Base-by-base conservation (phyloP, 2,888 invertebrate genomes). In the Schizotus pectinicornis region DNA sequence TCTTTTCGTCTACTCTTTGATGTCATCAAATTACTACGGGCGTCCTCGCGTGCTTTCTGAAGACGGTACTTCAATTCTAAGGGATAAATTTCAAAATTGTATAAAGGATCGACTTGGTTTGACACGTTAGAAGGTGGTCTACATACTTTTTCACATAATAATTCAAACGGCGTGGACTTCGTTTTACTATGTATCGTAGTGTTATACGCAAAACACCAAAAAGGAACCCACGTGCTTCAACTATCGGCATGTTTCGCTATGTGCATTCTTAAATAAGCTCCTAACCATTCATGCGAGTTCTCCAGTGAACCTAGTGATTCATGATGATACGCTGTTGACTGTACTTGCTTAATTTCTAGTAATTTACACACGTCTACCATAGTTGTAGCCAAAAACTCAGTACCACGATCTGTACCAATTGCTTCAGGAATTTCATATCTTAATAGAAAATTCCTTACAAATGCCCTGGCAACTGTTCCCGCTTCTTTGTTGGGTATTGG, bases 381-480 rank as follows among this genome's bases (percentile, higher is more conserved):
- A 30, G 47, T 55, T 13, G 48, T 36, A 8, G 55, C 13, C 14
- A 64, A 31, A 45, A 64, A 64, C 54, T 66, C 58, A 5, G 60
- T 58, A 9, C 65, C 65, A 32, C 47, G 11, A 45, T 64, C 62
- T 12, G 65, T 56, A 34, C 54, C 56, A 12, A 64, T 59, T 54
- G 41, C 36, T 7, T 56, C 12, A n/a, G 61, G 63, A 32, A 66
- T 49, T 2, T 62, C 63, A 12, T 56, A 64, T 30, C 65, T 36
- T 35, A 59, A 49, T 56, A 67, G 55, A 56, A 64, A 67, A 56
- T 67, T 65, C 38, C 62, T 55, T 9, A 64, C 59, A 45, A 61
- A 64, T 34, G 54, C 32, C 41, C 31, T 58, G 31, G 62, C 61
- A 11, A 56, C 49, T 8, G 60, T 51, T 8, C 1, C 9, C 3